A percentile compares a stretch with the other conserved stretches of the same genome.
phyloP scores from a whole-genome alignment of 2,113 vertebrate species.

The Burhinus bistriatus region DNA sequence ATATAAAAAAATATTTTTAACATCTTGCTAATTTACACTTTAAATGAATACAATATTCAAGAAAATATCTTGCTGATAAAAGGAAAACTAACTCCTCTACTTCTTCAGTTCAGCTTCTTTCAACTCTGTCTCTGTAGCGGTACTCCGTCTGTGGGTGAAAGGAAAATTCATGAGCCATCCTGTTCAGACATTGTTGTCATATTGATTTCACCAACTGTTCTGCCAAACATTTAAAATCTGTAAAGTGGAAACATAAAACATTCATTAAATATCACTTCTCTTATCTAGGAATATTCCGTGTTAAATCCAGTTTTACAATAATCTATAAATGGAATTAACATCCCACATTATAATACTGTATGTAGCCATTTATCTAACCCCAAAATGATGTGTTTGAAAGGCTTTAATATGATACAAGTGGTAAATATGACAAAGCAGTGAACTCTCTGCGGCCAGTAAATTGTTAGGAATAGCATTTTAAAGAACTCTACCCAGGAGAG shows the following conservation, averaged over 20 bases:
- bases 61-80: background rate
- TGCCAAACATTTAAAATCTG: background rate
- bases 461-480: conserved; percentile 23
- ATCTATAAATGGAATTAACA: background rate
- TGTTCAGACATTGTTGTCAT: background rate
- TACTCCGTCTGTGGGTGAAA: background rate
- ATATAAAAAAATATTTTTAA: background rate
- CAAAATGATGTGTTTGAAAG: background rate
- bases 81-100: background rate
- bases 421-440: conserved; percentile 3
- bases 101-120: background rate
- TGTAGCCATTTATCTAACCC: background rate
- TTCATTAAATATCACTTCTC: background rate
- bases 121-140: background rate
- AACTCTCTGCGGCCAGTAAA: conserved; percentile 6
- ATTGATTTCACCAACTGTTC: background rate
- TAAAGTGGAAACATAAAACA: background rate
- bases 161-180: background rate
- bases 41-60: background rate
- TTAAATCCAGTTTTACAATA: background rate
- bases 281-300: background rate
- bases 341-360: background rate
- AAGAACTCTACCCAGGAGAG: background rate
- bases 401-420: background rate
- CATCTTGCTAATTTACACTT: background rate